Conservation (phyloP, 2,797 vertebrate genomes). For the Notolabrus celidotus region DNA sequence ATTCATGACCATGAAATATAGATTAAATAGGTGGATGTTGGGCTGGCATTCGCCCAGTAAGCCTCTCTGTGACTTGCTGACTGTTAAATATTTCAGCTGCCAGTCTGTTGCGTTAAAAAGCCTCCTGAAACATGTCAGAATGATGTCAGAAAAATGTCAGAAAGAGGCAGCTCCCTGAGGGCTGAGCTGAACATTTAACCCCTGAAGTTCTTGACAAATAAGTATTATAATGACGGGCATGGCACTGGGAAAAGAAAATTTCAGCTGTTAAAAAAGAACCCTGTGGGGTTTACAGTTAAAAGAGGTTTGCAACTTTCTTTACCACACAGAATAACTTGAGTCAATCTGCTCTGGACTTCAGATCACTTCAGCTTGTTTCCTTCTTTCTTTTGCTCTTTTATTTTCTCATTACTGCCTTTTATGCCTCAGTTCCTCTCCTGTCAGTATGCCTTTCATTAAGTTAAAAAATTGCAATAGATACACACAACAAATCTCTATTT, state of each 20-base stretch:
- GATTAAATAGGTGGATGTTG: conserved; percentile 62
- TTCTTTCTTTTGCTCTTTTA: no score
- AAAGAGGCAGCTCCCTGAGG: conserved; percentile 19
- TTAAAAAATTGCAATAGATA: no score
- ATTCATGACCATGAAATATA: conserved; percentile 78
- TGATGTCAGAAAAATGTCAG: conserved; percentile 48
- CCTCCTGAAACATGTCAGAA: conserved; percentile 45
- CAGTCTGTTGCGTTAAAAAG: conserved; percentile 56
- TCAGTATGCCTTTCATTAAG: no score
- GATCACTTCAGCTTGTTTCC: no score
- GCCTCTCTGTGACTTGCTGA: conserved; percentile 55
- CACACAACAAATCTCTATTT: no score
- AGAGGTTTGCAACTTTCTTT: no score
- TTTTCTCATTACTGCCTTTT: no score
- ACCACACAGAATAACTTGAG: no score
- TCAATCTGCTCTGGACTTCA: no score
- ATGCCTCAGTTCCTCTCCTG: no score
- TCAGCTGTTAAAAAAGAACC: no score
- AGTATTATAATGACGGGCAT: not conserved
- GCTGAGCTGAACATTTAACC: conserved; percentile 3
- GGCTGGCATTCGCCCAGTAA: conserved; percentile 51
- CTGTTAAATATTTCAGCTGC: conserved; percentile 72
- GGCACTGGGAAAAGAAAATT: not conserved
- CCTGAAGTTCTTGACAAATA: not conserved
- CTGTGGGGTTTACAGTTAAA: no score